Percentiles rank a stretch among this genome's conserved stretches.
These are phyloP conservation scores for Adela reaumurella DNA, from an alignment of 2,888 invertebrate genomes.

Conservation along the genomic window DNA sequence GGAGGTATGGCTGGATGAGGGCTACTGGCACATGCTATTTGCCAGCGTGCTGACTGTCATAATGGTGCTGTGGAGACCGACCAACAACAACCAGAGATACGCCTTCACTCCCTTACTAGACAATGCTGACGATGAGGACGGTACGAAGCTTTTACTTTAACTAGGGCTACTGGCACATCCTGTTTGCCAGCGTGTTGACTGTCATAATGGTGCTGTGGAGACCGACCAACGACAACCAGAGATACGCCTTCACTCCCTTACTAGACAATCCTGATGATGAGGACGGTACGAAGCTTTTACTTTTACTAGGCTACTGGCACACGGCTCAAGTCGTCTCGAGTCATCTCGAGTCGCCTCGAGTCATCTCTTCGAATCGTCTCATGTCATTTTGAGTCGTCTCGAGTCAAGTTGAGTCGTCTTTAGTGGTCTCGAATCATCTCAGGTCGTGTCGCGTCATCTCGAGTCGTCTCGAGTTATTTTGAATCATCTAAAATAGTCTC, in stretches of 20 bases:
- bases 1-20: conserved; percentile 90
- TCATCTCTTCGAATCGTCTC: no score
- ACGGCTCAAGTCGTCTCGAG: no score
- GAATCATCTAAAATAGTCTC: no score
- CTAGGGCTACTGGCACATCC: conserved; percentile 93
- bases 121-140: conserved; percentile 74
- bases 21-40: conserved; percentile 93
- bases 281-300: conserved; percentile 59
- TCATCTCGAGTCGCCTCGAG: no score
- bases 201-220: conserved; percentile 95
- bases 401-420: no score
- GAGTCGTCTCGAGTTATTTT: no score
- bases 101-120: conserved; percentile 92
- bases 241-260: conserved; percentile 90
- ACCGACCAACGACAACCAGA: conserved; percentile 93
- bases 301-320: no score
- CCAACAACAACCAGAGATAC: conserved; percentile 91
- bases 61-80: conserved; percentile 94
- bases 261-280: conserved; percentile 80
- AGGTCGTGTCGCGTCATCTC: no score
- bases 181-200: conserved; percentile 82
- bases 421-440: no score
- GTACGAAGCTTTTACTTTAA: no score
- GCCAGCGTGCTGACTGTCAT: conserved; percentile 84
- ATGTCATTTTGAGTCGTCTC: no score